phyloP scores from a whole-genome alignment of 1,140 invertebrate species.

The Thaumatotibia leucotreta region DNA sequence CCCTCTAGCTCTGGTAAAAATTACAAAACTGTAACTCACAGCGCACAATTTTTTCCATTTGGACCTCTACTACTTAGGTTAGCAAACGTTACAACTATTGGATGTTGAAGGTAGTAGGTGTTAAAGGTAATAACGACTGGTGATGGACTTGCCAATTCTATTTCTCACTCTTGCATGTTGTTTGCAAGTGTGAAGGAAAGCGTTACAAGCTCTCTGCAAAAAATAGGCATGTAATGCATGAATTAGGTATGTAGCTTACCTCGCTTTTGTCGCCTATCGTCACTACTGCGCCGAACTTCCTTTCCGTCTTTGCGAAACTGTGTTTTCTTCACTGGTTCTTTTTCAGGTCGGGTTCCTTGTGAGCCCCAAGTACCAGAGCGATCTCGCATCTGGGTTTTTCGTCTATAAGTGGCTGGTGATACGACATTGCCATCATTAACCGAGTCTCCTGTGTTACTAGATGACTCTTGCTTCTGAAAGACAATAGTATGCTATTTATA shows the following conservation, averaged over 20 bases:
- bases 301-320: constrained; percentile 35
- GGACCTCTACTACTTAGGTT: no score
- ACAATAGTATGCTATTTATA: neutral
- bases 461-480: neutral
- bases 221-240: neutral
- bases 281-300: constrained; percentile 54
- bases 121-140: no score
- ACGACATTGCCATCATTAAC: constrained; percentile 12
- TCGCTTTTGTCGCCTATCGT: constrained; percentile 62
- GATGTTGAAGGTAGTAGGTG: no score
- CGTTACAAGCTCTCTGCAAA: no score
- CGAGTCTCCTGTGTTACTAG: neutral
- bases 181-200: no score
- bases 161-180: no score
- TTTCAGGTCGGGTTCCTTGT: constrained; percentile 63
- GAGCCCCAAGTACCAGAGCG: constrained; percentile 80
- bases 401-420: constrained; percentile 18
- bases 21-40: no score
- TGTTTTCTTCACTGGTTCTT: constrained; percentile 47
- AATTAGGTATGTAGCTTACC: constrained; percentile 32
- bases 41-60: no score
- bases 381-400: constrained; percentile 33
- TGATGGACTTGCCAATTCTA: no score
- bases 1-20: no score
- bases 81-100: no score